Evolutionary conservation across 2,113 vertebrate genomes (phyloP), one percentile per base, ranked within the genome.

Genomic region (Cacatua alba): DNA sequence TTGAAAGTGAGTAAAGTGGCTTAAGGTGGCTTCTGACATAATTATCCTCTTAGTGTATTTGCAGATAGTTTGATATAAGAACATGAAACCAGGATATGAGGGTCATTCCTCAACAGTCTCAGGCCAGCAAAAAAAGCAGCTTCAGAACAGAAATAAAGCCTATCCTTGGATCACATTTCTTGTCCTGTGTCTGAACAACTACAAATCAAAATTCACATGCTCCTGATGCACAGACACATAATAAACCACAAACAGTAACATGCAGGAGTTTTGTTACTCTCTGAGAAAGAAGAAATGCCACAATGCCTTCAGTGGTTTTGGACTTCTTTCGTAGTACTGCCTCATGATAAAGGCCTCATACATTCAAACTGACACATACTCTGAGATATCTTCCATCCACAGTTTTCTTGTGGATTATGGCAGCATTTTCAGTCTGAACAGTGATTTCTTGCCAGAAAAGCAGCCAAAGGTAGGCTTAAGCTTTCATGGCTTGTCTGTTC

Each of bases 381-480:
- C 49, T 33, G 80, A 81, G 76, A 83, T 81, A 83, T 13, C 17
- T 86, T 92, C 92, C 39, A 84, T 51, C 39, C 48, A 20, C 17
- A 24, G 26, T 84, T 87, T 78, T 95, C 76, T 64, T 49, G 51
- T 78, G 85, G 79, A 41, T 62, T 29, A 18, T 75, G 76, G 95
- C 68, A 90, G 79, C 35, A 12, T 81, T 90, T 96, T 86, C 76
- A 92, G 85, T 6, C 82, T 88, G 26, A 92, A 51, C 39, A 59
- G 72, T 60, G 79, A 81, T 86, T 92, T 80, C 90, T 86, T 90
- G 90, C 76, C 88, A 90, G 92, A 94, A 94, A 96, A 88, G 76
- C 88, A 90, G 82, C 85, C 79, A 86, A 93, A 88, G 72, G 75
- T 96, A 88, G 76, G 39, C 67, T 94, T 92, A 75, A 75, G 80